These are phyloP conservation scores for Heliconius ismenius DNA, from an alignment of 2,888 invertebrate species.

Conservation along the genomic window DNA sequence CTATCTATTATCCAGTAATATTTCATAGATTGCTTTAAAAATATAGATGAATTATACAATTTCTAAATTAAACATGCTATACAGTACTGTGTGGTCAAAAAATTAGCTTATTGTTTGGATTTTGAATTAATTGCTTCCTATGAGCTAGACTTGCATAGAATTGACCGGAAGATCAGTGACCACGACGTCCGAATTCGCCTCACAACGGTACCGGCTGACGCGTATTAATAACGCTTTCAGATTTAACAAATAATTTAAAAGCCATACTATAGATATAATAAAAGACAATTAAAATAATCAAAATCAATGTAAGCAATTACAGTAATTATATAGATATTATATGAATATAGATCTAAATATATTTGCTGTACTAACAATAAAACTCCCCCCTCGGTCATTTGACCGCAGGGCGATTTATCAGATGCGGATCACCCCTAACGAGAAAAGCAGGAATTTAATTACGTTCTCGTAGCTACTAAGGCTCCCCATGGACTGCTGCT, in stretches of 20 bases:
- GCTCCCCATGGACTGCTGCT: conserved; percentile 53
- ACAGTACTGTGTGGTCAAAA: background rate
- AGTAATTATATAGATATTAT: background rate
- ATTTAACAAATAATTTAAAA: background rate
- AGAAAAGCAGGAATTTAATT: conserved; percentile 68
- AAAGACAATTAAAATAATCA: background rate
- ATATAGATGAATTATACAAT: background rate
- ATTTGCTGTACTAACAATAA: conserved; percentile 36
- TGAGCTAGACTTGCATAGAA: conserved; percentile 41
- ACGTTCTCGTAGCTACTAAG: conserved; percentile 55
- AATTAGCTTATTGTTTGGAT: background rate
- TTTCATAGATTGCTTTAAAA: background rate
- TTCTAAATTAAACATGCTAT: too few relatives aligned
- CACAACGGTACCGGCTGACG: conserved; percentile 71
- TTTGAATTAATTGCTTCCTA: conserved; percentile 30
- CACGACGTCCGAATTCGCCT: conserved; percentile 68
- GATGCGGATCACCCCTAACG: conserved; percentile 47
- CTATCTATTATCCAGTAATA: background rate
- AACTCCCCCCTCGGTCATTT: conserved; percentile 55
- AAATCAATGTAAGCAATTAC: background rate
- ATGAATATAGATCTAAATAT: background rate
- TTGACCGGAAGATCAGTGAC: conserved; percentile 77
- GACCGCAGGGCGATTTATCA: conserved; percentile 52
- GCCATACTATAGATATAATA: background rate
- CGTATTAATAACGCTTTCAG: conserved; percentile 63